Percentiles rank a stretch among this genome's conserved stretches.
phyloP scores from a whole-genome alignment of 2,888 invertebrate genomes.

The Mechanitis messenoides region DNA sequence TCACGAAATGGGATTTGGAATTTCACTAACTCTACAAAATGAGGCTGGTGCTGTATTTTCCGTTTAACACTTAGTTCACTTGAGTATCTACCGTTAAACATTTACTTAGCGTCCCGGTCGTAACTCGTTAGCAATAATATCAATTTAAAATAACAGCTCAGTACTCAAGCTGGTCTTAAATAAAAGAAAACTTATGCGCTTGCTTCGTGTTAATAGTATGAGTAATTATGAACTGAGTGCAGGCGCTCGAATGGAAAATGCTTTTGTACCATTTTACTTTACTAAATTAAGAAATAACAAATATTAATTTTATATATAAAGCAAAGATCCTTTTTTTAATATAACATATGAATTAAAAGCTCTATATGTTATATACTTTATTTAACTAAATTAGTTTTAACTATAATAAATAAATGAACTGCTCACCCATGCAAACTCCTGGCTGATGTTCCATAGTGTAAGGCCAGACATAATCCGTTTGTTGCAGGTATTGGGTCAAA shows the following conservation, averaged over 20 bases:
- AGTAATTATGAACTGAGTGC: slow-evolving; percentile 14
- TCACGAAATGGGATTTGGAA: too few relatives aligned
- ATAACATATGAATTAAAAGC: too few relatives aligned
- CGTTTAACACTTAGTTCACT: neutral
- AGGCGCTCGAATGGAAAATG: slow-evolving; percentile 16
- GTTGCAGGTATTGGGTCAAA: slow-evolving; percentile 74
- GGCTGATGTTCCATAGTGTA: slow-evolving; percentile 78
- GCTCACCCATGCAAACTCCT: slow-evolving; percentile 71
- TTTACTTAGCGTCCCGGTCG: neutral
- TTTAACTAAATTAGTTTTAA: too few relatives aligned
- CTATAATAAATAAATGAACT: neutral
- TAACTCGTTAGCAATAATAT: too few relatives aligned
- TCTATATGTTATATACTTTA: too few relatives aligned
- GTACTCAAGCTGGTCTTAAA: neutral
- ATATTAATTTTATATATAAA: too few relatives aligned
- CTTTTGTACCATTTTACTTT: slow-evolving; percentile 9
- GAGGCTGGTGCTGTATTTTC: too few relatives aligned
- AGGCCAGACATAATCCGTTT: slow-evolving; percentile 79
- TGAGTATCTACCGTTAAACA: neutral
- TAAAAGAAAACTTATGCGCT: neutral
- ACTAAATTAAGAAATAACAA: too few relatives aligned
- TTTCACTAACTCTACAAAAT: too few relatives aligned
- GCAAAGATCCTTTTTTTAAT: too few relatives aligned
- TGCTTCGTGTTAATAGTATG: slow-evolving; percentile 12
- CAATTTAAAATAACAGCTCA: too few relatives aligned